Conservation (phyloP, 2,888 invertebrate species). For the Anticlea derivata region DNA sequence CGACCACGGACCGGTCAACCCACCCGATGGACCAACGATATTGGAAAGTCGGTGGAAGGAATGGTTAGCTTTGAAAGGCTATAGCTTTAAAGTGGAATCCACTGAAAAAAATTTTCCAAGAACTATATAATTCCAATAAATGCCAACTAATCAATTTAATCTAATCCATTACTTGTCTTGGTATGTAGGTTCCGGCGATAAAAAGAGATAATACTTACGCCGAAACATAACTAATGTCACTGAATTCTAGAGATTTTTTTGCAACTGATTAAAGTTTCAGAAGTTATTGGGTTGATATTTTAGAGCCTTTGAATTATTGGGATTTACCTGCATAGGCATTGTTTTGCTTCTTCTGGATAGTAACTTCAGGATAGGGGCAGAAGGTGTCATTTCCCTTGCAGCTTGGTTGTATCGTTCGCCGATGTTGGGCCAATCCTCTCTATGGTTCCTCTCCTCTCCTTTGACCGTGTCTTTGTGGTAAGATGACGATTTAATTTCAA, state of each 20-base stretch:
- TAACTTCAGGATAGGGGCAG: constrained; percentile 10
- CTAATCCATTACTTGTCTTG: constrained; percentile 13
- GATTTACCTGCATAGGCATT: too few relatives aligned
- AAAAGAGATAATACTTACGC: constrained; percentile 10
- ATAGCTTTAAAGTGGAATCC: too few relatives aligned
- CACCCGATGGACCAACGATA: too few relatives aligned
- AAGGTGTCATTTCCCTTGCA: constrained; percentile 63
- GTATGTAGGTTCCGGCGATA: constrained; percentile 8
- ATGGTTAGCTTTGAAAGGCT: too few relatives aligned
- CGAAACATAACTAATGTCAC: neutral
- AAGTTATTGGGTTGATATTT: too few relatives aligned
- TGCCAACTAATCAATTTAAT: constrained; percentile 10
- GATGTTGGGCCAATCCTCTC: constrained; percentile 78
- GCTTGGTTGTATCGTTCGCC: constrained; percentile 58
- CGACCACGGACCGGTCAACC: too few relatives aligned
- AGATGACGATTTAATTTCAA: constrained; percentile 22
- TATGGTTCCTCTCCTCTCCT: constrained; percentile 60
- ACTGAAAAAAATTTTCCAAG: constrained; percentile 5
- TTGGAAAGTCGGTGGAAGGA: too few relatives aligned
- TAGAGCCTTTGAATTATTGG: too few relatives aligned
- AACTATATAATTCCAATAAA: neutral
- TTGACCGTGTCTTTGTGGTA: constrained; percentile 34
- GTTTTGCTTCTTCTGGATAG: too few relatives aligned
- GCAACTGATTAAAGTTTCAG: neutral
- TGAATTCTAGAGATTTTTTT: too few relatives aligned